phyloP scores from a whole-genome alignment of 92 coral and sea anemone genomes.

The Epizoanthus ramosus region DNA sequence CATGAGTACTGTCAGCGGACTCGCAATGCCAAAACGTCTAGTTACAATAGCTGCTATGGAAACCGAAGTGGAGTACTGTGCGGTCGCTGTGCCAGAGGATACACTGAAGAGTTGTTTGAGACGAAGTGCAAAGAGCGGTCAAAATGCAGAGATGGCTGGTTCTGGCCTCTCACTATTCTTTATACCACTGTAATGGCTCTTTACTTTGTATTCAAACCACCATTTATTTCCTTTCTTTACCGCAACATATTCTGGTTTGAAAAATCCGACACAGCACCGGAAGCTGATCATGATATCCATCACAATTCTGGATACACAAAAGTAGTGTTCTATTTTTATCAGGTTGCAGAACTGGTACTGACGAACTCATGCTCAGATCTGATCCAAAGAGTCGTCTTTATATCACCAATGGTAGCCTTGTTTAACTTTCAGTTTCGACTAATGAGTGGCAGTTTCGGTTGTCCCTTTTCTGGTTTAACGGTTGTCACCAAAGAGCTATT shows the following conservation, averaged over 20 bases:
- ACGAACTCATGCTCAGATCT: constrained; percentile 22
- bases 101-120: constrained; percentile 47
- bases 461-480: constrained; percentile 65
- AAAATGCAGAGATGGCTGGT: constrained; percentile 36
- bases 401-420: constrained; percentile 16
- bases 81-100: constrained; percentile 52
- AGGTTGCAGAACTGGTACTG: constrained; percentile 52
- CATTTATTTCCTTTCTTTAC: constrained; percentile 17
- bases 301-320: constrained; percentile 36
- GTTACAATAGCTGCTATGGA: constrained; percentile 52
- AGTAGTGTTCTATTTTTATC: constrained; percentile 55
- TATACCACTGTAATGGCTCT: constrained; percentile 40
- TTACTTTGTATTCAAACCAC: constrained; percentile 48
- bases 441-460: constrained; percentile 14
- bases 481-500: constrained; percentile 66
- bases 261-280: not conserved
- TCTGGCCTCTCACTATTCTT: constrained; percentile 37
- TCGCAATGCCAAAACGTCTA: not conserved
- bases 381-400: constrained; percentile 13
- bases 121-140: constrained; percentile 26
- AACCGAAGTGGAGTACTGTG: constrained; percentile 59
- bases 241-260: constrained; percentile 51
- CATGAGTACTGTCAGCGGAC: constrained; percentile 43
- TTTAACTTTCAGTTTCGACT: constrained; percentile 46
- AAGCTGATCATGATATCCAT: too few species aligned